Conservation (phyloP, 2,888 invertebrate species). For the Apamea sordens region DNA sequence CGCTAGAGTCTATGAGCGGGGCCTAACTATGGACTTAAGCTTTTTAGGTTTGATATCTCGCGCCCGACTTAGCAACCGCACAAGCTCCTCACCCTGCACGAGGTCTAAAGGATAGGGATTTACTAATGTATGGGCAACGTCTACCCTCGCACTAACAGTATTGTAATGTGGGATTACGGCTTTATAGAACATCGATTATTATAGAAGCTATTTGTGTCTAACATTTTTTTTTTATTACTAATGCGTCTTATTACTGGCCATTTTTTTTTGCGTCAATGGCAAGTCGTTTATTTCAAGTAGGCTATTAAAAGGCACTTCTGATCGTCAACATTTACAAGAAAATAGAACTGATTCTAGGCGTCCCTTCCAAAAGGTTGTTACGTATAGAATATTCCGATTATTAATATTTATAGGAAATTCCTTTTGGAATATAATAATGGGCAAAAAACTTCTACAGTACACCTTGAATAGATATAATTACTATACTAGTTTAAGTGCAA, state of each 20-base stretch:
- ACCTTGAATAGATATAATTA: too few species aligned
- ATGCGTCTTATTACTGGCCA: background rate
- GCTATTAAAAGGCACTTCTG: too few species aligned
- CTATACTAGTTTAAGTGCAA: too few species aligned
- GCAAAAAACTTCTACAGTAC: too few species aligned
- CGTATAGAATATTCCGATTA: too few species aligned
- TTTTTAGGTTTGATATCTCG: background rate
- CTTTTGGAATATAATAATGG: too few species aligned
- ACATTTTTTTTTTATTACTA: background rate
- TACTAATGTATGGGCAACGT: slow-evolving; percentile 17
- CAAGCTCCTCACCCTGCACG: background rate
- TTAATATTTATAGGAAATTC: too few species aligned
- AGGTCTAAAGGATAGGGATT: slow-evolving; percentile 22
- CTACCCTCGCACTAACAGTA: slow-evolving; percentile 25
- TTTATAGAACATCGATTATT: slow-evolving; percentile 31
- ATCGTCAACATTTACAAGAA: too few species aligned
- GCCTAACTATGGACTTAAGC: background rate
- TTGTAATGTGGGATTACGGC: slow-evolving; percentile 23
- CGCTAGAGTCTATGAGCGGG: background rate
- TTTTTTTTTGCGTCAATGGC: background rate
- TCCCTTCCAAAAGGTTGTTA: too few species aligned
- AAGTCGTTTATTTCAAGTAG: background rate
- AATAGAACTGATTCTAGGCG: too few species aligned
- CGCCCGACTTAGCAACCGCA: background rate
- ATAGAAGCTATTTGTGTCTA: background rate